Conservation (phyloP, 1,140 invertebrate species). For the Chironomus tepperi region DNA sequence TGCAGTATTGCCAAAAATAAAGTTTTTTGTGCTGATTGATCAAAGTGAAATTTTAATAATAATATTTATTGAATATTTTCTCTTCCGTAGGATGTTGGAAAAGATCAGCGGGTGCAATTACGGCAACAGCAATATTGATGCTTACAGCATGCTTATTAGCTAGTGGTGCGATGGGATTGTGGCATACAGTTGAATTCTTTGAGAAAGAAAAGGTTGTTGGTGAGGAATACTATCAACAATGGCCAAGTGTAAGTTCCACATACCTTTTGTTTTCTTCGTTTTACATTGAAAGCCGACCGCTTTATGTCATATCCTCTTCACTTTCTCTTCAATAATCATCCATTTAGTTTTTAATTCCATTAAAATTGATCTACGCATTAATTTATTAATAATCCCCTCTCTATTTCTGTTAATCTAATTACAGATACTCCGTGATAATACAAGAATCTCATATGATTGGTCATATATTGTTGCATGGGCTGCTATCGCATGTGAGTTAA, state of each 20-base stretch:
- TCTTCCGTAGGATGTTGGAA: constrained; percentile 73
- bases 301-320: no score
- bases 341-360: constrained; percentile 7
- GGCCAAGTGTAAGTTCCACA: constrained; percentile 67
- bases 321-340: neutral
- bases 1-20: neutral
- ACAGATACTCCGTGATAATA: constrained; percentile 78
- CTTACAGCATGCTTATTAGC: constrained; percentile 75
- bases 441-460: constrained; percentile 85
- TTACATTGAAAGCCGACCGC: no score
- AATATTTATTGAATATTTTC: neutral
- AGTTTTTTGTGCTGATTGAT: neutral
- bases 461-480: constrained; percentile 93
- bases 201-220: constrained; percentile 88
- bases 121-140: constrained; percentile 85
- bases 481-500: constrained; percentile 77
- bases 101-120: constrained; percentile 83
- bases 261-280: no score
- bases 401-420: neutral
- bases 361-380: neutral
- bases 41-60: neutral
- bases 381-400: no score
- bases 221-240: constrained; percentile 82
- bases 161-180: constrained; percentile 86
- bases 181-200: constrained; percentile 92